A percentile compares a stretch with the other conserved stretches of the same genome.
phyloP scores from a whole-genome alignment of 2,797 vertebrate species.

The Oophaga sylvatica region DNA sequence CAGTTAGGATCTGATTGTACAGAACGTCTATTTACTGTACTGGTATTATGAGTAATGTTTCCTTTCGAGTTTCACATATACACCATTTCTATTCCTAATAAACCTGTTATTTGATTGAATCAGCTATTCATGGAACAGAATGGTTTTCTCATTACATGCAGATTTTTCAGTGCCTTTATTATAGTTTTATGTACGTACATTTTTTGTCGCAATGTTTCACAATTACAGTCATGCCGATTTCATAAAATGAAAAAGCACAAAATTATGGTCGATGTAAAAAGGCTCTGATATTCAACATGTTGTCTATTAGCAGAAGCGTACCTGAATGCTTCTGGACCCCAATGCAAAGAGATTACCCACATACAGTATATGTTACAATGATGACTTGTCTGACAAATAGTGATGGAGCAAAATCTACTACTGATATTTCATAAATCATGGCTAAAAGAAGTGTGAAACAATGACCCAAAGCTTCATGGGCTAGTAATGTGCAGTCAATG shows the following conservation, averaged over 20 bases:
- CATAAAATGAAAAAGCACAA: background rate
- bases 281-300: no score
- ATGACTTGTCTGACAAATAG: no score
- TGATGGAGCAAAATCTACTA: no score
- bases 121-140: background rate
- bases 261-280: no score
- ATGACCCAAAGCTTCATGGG: no score
- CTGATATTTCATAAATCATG: no score
- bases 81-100: background rate
- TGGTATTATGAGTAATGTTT: background rate
- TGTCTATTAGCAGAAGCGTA: no score
- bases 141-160: background rate
- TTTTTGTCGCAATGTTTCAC: background rate
- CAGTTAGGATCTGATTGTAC: background rate
- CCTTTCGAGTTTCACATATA: background rate
- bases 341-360: no score
- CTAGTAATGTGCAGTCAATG: no score
- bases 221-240: background rate
- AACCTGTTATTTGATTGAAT: slow-evolving; percentile 1
- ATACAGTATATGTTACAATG: no score
- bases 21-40: background rate
- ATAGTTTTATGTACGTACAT: background rate
- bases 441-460: no score
- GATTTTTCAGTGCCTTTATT: background rate
- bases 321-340: no score